Evolutionary conservation across 2,113 vertebrate genomes (phyloP).

Genomic region (Gopherus evgoodei): DNA sequence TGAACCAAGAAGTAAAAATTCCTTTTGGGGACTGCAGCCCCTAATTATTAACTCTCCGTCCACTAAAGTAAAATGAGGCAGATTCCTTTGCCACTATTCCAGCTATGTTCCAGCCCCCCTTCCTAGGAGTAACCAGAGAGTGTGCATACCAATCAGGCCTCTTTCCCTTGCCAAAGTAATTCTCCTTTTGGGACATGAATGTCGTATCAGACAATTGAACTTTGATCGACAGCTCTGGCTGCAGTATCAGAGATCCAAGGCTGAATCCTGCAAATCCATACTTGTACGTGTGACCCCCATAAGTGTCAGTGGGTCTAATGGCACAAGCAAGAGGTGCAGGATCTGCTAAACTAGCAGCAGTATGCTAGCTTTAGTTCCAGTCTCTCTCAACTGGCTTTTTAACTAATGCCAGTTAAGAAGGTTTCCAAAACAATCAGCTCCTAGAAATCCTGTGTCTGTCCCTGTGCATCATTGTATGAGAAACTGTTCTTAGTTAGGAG

Average conservation of each 20-base stretch:
- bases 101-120: neutral
- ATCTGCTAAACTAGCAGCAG: neutral
- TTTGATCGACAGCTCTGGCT: neutral
- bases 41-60: neutral
- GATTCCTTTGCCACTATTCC: neutral
- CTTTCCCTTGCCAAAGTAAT: conserved; percentile 43
- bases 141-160: conserved; percentile 9
- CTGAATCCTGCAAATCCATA: neutral
- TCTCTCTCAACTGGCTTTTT: neutral
- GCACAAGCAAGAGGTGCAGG: neutral
- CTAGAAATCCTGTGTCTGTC: too few relatives aligned
- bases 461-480: neutral
- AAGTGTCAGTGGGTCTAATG: accelerated
- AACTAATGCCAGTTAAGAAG: neutral
- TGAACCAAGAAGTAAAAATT: neutral
- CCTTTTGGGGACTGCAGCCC: neutral
- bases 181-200: conserved; percentile 55
- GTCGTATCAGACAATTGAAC: neutral
- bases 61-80: neutral
- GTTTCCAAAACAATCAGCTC: neutral
- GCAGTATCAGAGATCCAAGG: neutral
- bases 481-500: neutral
- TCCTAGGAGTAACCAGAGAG: conserved; percentile 18
- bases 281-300: accelerated
- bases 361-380: neutral